Evolutionary conservation across 2,888 invertebrate genomes (phyloP), one percentile per base, ranked within the genome.

Genomic region (Agrochola lota): DNA sequence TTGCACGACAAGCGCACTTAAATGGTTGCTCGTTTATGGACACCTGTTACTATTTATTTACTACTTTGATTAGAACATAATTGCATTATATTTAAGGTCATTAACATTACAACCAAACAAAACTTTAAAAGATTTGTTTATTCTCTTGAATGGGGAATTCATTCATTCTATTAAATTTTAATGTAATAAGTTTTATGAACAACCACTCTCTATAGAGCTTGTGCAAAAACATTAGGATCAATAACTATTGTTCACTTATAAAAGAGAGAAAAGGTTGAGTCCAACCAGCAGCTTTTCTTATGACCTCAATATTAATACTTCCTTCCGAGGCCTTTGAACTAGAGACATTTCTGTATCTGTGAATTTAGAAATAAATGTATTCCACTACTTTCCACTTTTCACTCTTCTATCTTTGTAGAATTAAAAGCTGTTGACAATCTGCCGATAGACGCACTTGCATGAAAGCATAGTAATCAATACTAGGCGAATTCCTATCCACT

Each of bases 401-500:
- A 23, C 15, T 55, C 9, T n/a, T 17, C 11, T 46, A 3, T 9
- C 2, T 46, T 46, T 46, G n/a, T 46, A 8, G 4, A 57, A 52
- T 43, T 40, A 3, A 35, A n/a, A 23, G 15, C 4, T 26, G 26
- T 67, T 49, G 9, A 26, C 4, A 59, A 77, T 67, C 17, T 67
- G n/a, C 20, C 8, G 30, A 59, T 15, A 52, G 3, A 59, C 9
- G 68, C 2, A 23, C 46, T 35, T 55, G 17, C 5, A 15, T 52
- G 20, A 77, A 52, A 60, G n/a, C 9, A 23, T 30, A 35, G 43
- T 40, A 46, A 70, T 55, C 69, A 76, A 76, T 70, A 81, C 59
- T 43, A 35, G 35, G 40, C 15, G 49, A 68, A 73, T 49, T 57
- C 40, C 9, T 46, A 74, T 55, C 26, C 9, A 12, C 4, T n/a